These are phyloP conservation scores for Calypte anna DNA, from an alignment of 2,113 vertebrate genomes.

Conservation along the genomic window DNA sequence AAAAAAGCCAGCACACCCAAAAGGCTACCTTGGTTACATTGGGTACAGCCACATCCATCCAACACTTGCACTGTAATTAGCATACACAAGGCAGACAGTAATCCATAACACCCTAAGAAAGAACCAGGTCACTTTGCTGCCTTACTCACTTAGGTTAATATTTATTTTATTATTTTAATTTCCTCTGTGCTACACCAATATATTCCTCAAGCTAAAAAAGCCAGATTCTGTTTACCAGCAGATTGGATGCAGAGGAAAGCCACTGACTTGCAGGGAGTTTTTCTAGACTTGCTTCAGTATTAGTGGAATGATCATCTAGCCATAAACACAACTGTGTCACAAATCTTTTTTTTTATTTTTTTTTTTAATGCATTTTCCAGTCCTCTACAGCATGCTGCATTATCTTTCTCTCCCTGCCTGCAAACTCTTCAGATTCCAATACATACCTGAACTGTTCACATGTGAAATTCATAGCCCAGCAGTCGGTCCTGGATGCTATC, in stretches of 20 bases:
- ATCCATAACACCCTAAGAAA: neutral
- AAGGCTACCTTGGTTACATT: neutral
- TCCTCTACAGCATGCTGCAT: neutral
- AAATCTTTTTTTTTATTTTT: neutral
- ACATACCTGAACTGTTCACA: neutral
- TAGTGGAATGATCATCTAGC: neutral
- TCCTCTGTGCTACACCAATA: neutral
- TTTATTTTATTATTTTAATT: neutral
- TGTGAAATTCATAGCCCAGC: neutral
- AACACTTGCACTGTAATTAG: neutral
- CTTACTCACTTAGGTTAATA: neutral
- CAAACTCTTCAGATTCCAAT: constrained; percentile 15
- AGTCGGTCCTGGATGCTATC: neutral
- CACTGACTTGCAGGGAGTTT: constrained; percentile 38
- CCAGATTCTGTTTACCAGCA: neutral
- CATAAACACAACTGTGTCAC: neutral
- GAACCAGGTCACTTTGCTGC: neutral
- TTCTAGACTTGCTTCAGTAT: neutral
- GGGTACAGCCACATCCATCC: neutral
- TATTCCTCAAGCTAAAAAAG: neutral
- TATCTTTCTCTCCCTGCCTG: neutral
- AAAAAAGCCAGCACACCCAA: neutral
- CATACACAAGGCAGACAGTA: neutral
- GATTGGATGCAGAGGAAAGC: neutral
- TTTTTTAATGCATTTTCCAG: neutral